These are phyloP conservation scores for Petrocephalus zakoni DNA, from an alignment of 2,113 vertebrate species.

Conservation along the genomic window DNA sequence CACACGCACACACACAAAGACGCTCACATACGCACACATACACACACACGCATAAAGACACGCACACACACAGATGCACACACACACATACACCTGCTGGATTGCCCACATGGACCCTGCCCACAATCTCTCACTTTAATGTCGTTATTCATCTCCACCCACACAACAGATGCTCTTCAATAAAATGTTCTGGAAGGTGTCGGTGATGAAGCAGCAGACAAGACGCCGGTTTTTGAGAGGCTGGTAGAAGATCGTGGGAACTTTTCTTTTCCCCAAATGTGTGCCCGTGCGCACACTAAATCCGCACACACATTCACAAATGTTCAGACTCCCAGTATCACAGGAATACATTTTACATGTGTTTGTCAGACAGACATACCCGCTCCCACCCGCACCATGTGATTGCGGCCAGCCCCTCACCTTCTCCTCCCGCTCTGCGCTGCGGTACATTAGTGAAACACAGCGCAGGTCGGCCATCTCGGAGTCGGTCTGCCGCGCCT, in stretches of 20 bases:
- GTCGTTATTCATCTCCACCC: neutral
- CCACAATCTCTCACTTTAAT: neutral
- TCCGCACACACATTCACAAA: neutral
- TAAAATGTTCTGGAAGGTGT: neutral
- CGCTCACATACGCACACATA: too few relatives aligned
- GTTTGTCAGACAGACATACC: neutral
- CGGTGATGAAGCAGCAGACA: neutral
- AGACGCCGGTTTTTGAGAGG: neutral
- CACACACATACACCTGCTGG: neutral
- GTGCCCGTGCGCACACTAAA: neutral
- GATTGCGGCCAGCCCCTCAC: constrained; percentile 54
- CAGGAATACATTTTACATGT: neutral
- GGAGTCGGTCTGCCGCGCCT: constrained; percentile 88
- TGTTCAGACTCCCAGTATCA: neutral
- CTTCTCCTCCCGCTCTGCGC: constrained; percentile 77
- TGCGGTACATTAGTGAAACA: constrained; percentile 83
- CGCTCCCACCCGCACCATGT: neutral
- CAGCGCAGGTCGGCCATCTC: constrained; percentile 84
- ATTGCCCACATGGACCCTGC: neutral
- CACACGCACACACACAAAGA: neutral
- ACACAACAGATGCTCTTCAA: neutral
- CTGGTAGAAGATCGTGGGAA: neutral
- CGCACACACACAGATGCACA: neutral
- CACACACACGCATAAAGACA: too few relatives aligned
- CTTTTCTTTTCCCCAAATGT: neutral